phyloP scores from a whole-genome alignment of 1,140 invertebrate genomes.

The Lordiphosa mommai region DNA sequence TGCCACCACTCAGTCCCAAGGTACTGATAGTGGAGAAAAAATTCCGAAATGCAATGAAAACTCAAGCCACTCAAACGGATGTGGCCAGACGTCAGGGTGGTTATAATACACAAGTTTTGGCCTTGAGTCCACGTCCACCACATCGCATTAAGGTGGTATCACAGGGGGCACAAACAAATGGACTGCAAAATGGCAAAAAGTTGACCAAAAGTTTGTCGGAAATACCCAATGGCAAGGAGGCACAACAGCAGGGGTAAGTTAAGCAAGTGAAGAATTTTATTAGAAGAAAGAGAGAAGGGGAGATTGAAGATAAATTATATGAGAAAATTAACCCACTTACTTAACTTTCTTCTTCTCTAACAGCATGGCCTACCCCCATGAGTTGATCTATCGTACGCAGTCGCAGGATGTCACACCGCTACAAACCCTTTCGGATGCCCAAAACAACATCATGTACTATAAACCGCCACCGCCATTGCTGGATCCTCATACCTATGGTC shows the following conservation, averaged over 20 bases:
- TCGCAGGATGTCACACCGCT: constrained; percentile 84
- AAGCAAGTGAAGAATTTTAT: too few relatives aligned
- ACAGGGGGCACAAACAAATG: constrained; percentile 93
- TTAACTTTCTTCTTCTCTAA: not conserved
- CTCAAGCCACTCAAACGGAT: constrained; percentile 96
- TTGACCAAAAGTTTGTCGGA: constrained; percentile 92
- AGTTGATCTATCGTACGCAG: constrained; percentile 88
- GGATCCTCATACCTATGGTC: constrained; percentile 49
- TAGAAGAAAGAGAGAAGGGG: too few relatives aligned
- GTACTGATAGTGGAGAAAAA: constrained; percentile 84
- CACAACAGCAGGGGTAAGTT: constrained; percentile 42
- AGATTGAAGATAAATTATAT: too few relatives aligned
- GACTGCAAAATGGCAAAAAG: constrained; percentile 85
- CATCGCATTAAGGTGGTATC: constrained; percentile 92
- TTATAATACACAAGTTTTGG: constrained; percentile 85
- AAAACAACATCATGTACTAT: constrained; percentile 75
- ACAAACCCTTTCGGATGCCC: constrained; percentile 57
- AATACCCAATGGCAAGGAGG: constrained; percentile 80
- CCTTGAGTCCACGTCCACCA: constrained; percentile 87
- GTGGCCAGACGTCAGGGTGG: constrained; percentile 83
- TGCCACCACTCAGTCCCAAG: constrained; percentile 64
- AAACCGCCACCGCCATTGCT: constrained; percentile 65
- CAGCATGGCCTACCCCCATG: constrained; percentile 82
- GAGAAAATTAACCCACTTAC: too few relatives aligned
- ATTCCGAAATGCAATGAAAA: constrained; percentile 92